Evolutionary conservation across 2,113 vertebrate genomes (phyloP).

Genomic region (Cyrtonyx montezumae): DNA sequence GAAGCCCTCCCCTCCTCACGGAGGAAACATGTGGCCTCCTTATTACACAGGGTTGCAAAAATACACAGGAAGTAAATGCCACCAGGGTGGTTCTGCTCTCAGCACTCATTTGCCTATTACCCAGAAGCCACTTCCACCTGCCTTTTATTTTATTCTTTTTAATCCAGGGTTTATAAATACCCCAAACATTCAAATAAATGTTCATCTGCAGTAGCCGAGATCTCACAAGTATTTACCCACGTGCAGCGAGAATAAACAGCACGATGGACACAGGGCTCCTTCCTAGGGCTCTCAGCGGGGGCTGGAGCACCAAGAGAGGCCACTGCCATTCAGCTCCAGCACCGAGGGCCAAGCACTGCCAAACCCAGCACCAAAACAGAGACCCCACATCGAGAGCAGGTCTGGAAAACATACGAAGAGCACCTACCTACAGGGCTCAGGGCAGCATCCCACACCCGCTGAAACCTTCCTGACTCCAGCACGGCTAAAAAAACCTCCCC

Average conservation of each 20-base stretch:
- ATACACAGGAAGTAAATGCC: constrained; percentile 59
- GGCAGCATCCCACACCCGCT: background rate
- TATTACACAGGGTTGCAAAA: constrained; percentile 14
- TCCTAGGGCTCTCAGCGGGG: background rate
- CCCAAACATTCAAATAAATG: constrained; percentile 52
- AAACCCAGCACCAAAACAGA: background rate
- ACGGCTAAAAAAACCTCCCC: background rate
- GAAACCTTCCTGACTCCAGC: background rate
- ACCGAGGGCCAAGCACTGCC: background rate
- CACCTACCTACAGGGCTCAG: background rate
- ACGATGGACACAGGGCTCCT: background rate
- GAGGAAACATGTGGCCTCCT: background rate
- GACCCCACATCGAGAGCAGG: background rate
- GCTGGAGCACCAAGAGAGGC: background rate
- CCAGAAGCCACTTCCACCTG: constrained; percentile 31
- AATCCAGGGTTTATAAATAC: constrained; percentile 54
- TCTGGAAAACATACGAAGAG: background rate
- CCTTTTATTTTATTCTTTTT: constrained; percentile 28
- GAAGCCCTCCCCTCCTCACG: background rate
- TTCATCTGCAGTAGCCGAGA: background rate
- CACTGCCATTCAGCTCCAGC: too few relatives aligned
- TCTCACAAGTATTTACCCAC: constrained; percentile 49
- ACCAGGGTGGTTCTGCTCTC: constrained; percentile 40
- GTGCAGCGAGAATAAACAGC: constrained; percentile 8
- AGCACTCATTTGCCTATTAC: constrained; percentile 60